Base-by-base conservation (phyloP, 2,113 vertebrate species). In the Pungitius pungitius region DNA sequence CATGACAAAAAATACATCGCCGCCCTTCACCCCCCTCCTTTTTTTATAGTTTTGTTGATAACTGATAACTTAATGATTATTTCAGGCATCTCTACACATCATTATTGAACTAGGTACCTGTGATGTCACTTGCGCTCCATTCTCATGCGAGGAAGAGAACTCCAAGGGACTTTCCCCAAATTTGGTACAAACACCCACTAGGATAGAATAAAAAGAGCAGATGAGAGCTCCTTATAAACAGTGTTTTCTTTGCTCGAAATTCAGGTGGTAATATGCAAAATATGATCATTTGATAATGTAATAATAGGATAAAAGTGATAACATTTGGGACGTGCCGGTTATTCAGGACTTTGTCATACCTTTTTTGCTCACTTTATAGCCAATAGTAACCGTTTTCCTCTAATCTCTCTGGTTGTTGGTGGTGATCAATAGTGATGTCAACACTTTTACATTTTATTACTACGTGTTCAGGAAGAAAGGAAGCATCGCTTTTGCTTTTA, bases 361-460 rank as follows among this genome's bases (percentile, higher is more conserved):
- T 57, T 33, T 33, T 33, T 35, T 30, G 15, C 15, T 12, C 18
- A 37, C 33, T 12, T 17, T 37, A 40, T 22, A 26, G 4, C 37
- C 7, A 51, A 2, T 59, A 8, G 9, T 10, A 17, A 33, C 24
- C 12, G 42, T 12, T 35, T 58, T 35, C n/a, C 51, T 8, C 9
- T 37, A 3, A 58, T 33, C 24, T 22, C 22, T 60, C 59, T 43
- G 26, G 8, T 64, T 56, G 14, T 18, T 30, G 75, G 22, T 55
- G 39, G n/a, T 30, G 30, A 56, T 27, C 27, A 56, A 18, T 40
- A 57, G 17, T 18, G 13, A 33, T 64, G 22, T 56, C 27, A 55
- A 8, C 42, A 12, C 42, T 26, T 54, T 40, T 51, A 58, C 67
- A 37, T 49, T 67, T 72, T 11, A 68, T 37, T 59, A 68, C n/a